Evolutionary conservation across 2,113 vertebrate genomes (phyloP).

Genomic region (Rhea pennata): DNA sequence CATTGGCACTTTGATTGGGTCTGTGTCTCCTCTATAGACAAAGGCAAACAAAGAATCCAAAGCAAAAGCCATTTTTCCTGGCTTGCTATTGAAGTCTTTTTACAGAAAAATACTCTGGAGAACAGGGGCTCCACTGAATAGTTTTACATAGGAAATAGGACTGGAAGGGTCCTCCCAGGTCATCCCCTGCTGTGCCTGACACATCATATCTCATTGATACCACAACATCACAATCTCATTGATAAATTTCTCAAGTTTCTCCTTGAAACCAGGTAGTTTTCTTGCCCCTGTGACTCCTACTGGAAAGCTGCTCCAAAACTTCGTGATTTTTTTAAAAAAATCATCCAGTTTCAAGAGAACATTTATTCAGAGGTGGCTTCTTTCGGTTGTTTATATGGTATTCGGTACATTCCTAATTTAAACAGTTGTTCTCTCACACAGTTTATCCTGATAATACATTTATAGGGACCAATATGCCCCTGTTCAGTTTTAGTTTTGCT

Average conservation of each 20-base stretch:
- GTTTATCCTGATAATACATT: neutral
- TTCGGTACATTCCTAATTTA: neutral
- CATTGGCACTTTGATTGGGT: slow-evolving; percentile 48
- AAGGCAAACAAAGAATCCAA: slow-evolving; percentile 65
- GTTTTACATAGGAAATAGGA: slow-evolving; percentile 62
- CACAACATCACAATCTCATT: slow-evolving; percentile 59
- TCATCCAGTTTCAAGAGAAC: slow-evolving; percentile 1
- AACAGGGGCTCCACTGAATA: slow-evolving; percentile 37
- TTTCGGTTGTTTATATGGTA: neutral
- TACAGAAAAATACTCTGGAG: slow-evolving; percentile 54
- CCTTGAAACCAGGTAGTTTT: slow-evolving; percentile 30
- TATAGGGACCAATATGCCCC: neutral
- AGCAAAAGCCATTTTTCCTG: slow-evolving; percentile 53
- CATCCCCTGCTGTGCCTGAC: slow-evolving; percentile 16
- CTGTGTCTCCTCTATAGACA: slow-evolving; percentile 24
- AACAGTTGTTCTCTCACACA: neutral
- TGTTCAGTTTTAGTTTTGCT: neutral
- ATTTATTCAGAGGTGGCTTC: neutral
- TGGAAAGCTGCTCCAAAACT: slow-evolving; percentile 19
- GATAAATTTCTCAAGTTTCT: slow-evolving; percentile 62
- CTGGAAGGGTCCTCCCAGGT: slow-evolving; percentile 52
- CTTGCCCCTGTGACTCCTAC: slow-evolving; percentile 37
- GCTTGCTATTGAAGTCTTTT: slow-evolving; percentile 54
- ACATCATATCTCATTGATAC: slow-evolving; percentile 49
- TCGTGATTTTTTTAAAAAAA: slow-evolving; percentile 1